phyloP scores from a whole-genome alignment of 1,140 invertebrate genomes.

The Rhyacophila brunnea region DNA sequence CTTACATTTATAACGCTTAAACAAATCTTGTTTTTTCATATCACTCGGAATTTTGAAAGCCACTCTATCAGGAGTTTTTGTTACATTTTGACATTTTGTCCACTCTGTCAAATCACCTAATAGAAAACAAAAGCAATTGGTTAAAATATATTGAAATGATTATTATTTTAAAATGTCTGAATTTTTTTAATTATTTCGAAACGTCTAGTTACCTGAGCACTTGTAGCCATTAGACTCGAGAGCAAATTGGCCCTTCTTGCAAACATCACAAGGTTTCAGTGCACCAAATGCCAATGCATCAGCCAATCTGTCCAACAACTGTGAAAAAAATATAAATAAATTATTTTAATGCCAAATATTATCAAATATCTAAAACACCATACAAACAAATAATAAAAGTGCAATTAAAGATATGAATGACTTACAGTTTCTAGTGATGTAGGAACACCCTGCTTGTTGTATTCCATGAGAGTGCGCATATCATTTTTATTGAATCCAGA shows the following conservation, averaged over 20 bases:
- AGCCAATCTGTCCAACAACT: constrained; percentile 75
- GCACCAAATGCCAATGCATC: constrained; percentile 89
- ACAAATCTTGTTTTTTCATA: constrained; percentile 61
- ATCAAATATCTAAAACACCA: no score
- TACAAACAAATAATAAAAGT: neutral
- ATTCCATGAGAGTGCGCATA: constrained; percentile 64
- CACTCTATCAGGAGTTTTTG: constrained; percentile 71
- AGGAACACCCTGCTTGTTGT: constrained; percentile 71
- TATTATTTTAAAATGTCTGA: no score
- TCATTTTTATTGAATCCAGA: constrained; percentile 58
- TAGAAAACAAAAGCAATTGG: no score
- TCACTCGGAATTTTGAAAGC: constrained; percentile 72
- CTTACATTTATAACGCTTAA: constrained; percentile 70
- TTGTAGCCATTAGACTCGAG: constrained; percentile 63
- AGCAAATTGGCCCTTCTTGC: constrained; percentile 71
- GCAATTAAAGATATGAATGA: constrained; percentile 26
- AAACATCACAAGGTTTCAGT: constrained; percentile 75
- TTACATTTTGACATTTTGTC: constrained; percentile 80
- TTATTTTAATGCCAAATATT: no score
- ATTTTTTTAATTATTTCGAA: no score
- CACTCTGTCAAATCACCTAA: constrained; percentile 84
- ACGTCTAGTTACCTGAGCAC: constrained; percentile 48
- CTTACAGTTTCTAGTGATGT: constrained; percentile 62
- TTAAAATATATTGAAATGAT: no score
- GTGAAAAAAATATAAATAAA: constrained; percentile 10